Base-by-base conservation (phyloP, 2,797 vertebrate species). In the Apodemus agrarius region DNA sequence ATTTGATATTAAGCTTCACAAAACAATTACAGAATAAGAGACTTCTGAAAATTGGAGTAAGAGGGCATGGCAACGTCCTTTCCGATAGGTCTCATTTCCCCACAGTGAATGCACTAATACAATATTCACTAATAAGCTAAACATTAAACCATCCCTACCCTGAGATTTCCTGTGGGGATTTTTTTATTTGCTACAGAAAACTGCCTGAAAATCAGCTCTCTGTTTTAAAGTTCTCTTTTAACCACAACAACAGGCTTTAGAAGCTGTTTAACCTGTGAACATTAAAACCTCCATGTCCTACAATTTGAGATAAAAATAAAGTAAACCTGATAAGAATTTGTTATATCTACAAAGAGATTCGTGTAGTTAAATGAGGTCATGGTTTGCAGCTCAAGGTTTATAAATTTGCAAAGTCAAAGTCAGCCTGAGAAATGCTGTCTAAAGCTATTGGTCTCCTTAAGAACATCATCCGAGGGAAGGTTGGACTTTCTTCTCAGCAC, bases 151-250 rank as follows among this genome's bases (percentile, higher is more conserved):
- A 8, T 8, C 3, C 11, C 3, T 24, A 87, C 16, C 10, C 21
- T 81, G 91, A 96, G 9, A 1, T 81, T 19, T 75, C 7, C 17
- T 72, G 1, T 43, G 37, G 88, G 2, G 72, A 67, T 85, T 90
- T 84, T 94, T 43, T 86, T 3, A 61, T 5, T 96, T 75, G 37
- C 76, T 91, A 74, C 4, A 85, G 61, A 88, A 92, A 95, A 80
- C 3, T 65, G 1, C 7, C 85, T 88, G 49, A 74, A 79, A 78
- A 31, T 87, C 34, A 83, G 0, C 52, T 49, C 7, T 3, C 12
- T 81, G 4, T 82, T 31, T 75, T 87, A 75, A 37, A 57, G 34
- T 2, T 96, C 7, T 19, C 3, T 10, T 10, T 82, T 46, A 78
- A 34, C 2, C 5, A 34, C 37, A 82, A 88, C 84, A 80, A 79